phyloP scores from a whole-genome alignment of 2,113 vertebrate genomes.

The Otocyon megalotis region DNA sequence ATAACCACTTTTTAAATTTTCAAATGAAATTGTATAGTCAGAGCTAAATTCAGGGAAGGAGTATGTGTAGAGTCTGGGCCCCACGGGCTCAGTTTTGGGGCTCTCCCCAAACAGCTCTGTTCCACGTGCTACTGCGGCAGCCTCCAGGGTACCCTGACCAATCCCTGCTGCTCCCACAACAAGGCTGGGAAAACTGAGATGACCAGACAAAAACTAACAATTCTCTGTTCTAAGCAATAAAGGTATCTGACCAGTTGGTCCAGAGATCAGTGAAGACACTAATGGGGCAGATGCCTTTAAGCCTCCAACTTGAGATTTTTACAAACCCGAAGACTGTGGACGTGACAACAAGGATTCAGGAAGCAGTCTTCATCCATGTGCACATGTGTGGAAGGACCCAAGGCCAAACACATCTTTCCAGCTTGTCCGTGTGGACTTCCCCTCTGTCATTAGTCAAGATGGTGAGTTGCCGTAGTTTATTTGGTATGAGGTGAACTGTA shows the following conservation, averaged over 20 bases:
- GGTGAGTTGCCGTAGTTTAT: neutral
- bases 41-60: neutral
- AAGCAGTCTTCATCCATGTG: neutral
- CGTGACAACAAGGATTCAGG: neutral
- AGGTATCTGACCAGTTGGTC: neutral
- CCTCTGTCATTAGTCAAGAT: neutral
- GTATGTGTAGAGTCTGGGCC: rapidly evolving
- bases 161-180: rapidly evolving
- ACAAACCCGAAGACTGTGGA: neutral
- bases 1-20: neutral
- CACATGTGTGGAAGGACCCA: neutral
- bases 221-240: neutral
- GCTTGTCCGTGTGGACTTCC: neutral
- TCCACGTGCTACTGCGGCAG: rapidly evolving
- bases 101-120: neutral
- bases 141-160: neutral
- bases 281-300: rapidly evolving
- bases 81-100: neutral
- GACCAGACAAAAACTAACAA: neutral
- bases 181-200: neutral
- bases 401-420: neutral
- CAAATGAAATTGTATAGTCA: neutral
- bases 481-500: neutral
- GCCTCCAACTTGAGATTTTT: neutral
- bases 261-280: neutral